Evolutionary conservation across 1,140 invertebrate genomes (phyloP).

Genomic region (Drosophila saltans): DNA sequence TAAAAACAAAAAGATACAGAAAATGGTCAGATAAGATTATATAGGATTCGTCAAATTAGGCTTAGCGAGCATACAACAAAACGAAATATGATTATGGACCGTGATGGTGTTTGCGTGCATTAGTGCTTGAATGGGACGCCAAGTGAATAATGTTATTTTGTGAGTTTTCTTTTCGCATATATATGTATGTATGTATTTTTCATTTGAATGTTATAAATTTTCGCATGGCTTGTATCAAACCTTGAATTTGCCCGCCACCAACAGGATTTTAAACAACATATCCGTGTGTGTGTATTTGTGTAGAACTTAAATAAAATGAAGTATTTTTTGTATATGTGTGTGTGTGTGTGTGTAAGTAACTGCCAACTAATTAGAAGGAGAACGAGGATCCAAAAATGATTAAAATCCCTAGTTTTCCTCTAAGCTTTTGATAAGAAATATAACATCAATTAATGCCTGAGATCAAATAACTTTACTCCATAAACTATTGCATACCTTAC

Average conservation of each 20-base stretch:
- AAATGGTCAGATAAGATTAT: not conserved
- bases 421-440: too few species aligned
- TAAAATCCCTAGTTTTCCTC: too few species aligned
- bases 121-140: slow-evolving; percentile 5
- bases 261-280: slow-evolving; percentile 24
- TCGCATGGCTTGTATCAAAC: slow-evolving; percentile 63
- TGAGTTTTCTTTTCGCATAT: not conserved
- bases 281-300: not conserved
- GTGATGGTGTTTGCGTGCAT: slow-evolving; percentile 6
- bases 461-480: too few species aligned
- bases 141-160: slow-evolving; percentile 13
- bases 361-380: not conserved
- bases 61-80: not conserved
- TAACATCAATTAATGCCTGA: too few species aligned
- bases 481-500: too few species aligned
- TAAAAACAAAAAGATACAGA: not conserved
- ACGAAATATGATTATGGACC: slow-evolving; percentile 10
- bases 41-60: not conserved
- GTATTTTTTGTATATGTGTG: not conserved
- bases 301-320: not conserved
- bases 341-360: slow-evolving; percentile 14
- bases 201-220: not conserved
- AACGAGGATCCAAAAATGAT: not conserved
- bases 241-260: slow-evolving; percentile 78
- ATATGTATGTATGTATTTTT: slow-evolving; percentile 7